Percentiles rank a stretch among this genome's conserved stretches.
These are phyloP conservation scores for Andricus curvator DNA, from an alignment of 2,888 invertebrate species.

Conservation along the genomic window DNA sequence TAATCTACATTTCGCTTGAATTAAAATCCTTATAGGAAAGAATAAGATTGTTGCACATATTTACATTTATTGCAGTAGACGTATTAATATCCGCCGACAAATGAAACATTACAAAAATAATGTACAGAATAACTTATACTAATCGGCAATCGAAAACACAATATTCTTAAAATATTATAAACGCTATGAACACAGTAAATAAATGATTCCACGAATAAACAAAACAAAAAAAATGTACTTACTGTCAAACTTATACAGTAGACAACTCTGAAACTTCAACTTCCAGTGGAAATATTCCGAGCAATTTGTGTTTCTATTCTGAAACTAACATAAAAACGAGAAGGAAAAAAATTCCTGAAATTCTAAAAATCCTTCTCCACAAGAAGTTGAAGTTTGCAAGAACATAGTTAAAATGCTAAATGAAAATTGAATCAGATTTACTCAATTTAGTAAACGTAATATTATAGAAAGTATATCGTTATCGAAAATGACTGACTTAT, in stretches of 20 bases:
- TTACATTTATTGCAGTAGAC: slow-evolving; percentile 11
- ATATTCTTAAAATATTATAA: slow-evolving; percentile 10
- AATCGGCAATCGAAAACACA: slow-evolving; percentile 25
- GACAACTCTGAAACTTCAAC: background rate
- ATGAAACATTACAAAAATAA: slow-evolving; percentile 28
- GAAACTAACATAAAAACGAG: background rate
- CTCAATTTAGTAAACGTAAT: background rate
- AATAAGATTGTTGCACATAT: slow-evolving; percentile 4
- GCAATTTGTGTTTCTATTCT: background rate
- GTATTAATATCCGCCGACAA: slow-evolving; percentile 13
- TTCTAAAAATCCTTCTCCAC: background rate
- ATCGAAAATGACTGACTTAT: background rate
- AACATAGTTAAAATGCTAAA: background rate
- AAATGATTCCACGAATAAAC: background rate
- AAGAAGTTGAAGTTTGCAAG: background rate
- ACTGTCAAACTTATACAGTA: background rate
- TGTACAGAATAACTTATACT: slow-evolving; percentile 40
- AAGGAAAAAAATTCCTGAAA: background rate
- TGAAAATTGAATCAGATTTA: background rate
- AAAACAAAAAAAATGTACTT: background rate
- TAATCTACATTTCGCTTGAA: background rate
- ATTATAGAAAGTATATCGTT: background rate
- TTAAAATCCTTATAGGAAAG: background rate
- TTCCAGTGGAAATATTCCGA: background rate
- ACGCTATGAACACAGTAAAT: slow-evolving; percentile 18